These are phyloP conservation scores for Sesia apiformis DNA, from an alignment of 2,888 invertebrate genomes.

Conservation along the genomic window DNA sequence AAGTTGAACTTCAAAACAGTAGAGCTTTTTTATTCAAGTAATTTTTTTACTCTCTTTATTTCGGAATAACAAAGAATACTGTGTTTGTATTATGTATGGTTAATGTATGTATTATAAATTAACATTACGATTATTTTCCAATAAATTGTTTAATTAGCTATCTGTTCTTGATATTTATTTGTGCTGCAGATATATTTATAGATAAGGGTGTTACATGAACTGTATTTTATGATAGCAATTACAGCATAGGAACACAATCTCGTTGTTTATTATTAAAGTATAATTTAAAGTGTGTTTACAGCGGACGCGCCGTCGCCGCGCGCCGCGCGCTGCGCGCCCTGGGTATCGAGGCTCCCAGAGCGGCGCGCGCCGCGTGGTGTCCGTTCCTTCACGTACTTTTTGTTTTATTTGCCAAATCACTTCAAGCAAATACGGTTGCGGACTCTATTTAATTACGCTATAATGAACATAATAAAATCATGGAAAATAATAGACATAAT, in stretches of 20 bases:
- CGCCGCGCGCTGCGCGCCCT: neutral
- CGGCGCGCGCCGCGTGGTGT: conserved; percentile 2
- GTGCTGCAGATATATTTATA: neutral
- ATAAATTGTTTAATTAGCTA: too few relatives aligned
- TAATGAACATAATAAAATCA: conserved; percentile 56
- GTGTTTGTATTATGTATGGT: too few relatives aligned
- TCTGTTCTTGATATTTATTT: too few relatives aligned
- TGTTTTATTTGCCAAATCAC: conserved; percentile 32
- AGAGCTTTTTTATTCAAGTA: too few relatives aligned
- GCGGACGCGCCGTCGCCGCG: neutral
- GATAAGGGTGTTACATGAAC: neutral
- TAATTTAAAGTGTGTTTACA: conserved; percentile 32
- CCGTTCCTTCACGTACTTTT: conserved; percentile 16
- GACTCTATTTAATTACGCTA: conserved; percentile 57
- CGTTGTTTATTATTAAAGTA: conserved; percentile 27
- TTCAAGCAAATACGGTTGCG: conserved; percentile 45
- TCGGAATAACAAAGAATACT: too few relatives aligned
- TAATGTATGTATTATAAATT: too few relatives aligned
- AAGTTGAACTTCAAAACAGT: too few relatives aligned
- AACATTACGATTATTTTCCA: too few relatives aligned
- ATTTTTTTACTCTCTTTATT: too few relatives aligned
- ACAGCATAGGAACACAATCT: conserved; percentile 17
- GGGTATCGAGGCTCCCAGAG: neutral
- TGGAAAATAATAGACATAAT: conserved; percentile 13
- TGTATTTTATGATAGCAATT: conserved; percentile 40